Base-by-base conservation (phyloP, 1,140 invertebrate species). In the Pogonus chalceus region DNA sequence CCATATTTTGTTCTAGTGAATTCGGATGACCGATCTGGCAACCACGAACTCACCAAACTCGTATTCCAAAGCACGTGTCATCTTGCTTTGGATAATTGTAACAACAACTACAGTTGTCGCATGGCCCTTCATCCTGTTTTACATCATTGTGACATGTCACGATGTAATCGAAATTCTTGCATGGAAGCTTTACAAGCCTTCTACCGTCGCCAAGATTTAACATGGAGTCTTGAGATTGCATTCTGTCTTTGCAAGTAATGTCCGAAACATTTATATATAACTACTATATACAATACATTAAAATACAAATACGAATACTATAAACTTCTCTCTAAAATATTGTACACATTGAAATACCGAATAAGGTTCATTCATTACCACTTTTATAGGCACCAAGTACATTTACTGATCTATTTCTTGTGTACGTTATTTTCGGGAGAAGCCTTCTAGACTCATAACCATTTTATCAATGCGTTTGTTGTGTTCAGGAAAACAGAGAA, bases 181-280 rank as follows among this genome's bases (percentile, higher is more conserved):
- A 92, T 92, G 89, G 77, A 83, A 49, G 85, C 88, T n/a, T 69
- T 93, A 57, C 82, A 90, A 65, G 79, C 80, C 49, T 92, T 93
- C 71, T 92, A 92, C 71, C 79, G 86, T 62, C 83, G 82, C 56
- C 82, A 84, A 2, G 80, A 82, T 49, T 80, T 86, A 52, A 81
- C 82, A 56, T 85, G 87, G 78, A 88, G 85, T 60, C 79, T 90
- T 53, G 89, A 92, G 67, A 87, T 92, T 59, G 90, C 89, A 55
- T 92, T 92, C 73, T 93, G 90, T 69, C 76, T 92, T 43, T 93
- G 90, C 88, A 92, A 85, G 90, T 93, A 73, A 85, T 84, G 58
- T n/a, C n/a, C n/a, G n/a, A n/a, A n/a, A n/a, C n/a, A n/a, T n/a
- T n/a, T n/a, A n/a, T n/a, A n/a, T n/a, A n/a, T n/a, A n/a, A n/a